These are phyloP conservation scores for Ophioninae sp. DNA, from an alignment of 2,888 invertebrate species.

Conservation along the genomic window DNA sequence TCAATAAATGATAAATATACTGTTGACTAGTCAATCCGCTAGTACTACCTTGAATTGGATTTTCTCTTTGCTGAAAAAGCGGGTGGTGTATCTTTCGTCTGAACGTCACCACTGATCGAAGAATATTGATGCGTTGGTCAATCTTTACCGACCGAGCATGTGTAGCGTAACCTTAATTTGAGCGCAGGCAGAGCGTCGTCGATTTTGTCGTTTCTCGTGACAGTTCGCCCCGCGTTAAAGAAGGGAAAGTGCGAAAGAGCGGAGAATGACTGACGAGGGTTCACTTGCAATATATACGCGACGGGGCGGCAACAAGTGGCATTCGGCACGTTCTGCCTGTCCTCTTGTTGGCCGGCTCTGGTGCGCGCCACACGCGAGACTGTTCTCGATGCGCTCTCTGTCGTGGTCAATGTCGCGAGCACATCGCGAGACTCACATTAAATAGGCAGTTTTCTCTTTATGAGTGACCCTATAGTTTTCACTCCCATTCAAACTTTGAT, in stretches of 20 bases:
- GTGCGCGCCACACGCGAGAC: conserved; percentile 36
- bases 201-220: conserved; percentile 47
- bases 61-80: not conserved
- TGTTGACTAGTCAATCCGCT: too few relatives aligned
- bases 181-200: conserved; percentile 58
- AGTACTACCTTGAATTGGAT: too few relatives aligned
- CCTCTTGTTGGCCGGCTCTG: conserved; percentile 56
- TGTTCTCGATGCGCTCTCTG: conserved; percentile 32
- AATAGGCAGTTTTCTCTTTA: too few relatives aligned
- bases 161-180: not conserved
- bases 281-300: conserved; percentile 59
- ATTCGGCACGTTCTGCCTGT: conserved; percentile 69
- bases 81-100: not conserved
- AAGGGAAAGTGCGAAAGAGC: conserved; percentile 60
- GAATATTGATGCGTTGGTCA: not conserved
- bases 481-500: too few relatives aligned
- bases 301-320: conserved; percentile 77
- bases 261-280: conserved; percentile 72
- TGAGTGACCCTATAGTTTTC: too few relatives aligned
- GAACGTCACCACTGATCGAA: not conserved
- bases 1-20: too few relatives aligned
- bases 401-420: conserved; percentile 37
- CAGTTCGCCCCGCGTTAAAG: conserved; percentile 21
- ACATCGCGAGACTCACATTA: too few relatives aligned
- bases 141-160: not conserved